Base-by-base conservation (phyloP, 1,140 invertebrate species). In the Drosophila azteca region DNA sequence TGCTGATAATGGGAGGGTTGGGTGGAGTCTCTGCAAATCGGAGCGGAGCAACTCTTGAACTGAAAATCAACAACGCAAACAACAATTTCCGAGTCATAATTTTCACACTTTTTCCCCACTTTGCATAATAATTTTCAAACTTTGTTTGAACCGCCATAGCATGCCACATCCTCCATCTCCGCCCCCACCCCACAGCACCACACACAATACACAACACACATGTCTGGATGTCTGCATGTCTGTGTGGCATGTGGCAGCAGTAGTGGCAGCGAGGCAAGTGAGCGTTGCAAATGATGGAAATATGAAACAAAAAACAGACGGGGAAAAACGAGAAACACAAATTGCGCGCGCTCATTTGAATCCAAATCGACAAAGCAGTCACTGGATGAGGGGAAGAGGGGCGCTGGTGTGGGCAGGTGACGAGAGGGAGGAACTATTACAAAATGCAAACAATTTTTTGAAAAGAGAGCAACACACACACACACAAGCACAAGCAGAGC, bases 111-210 rank as follows among this genome's bases (percentile, higher is more conserved):
- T 35, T 72, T 72, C 64, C 59, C 72, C 60, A 65, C 53, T 74
- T 75, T 75, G 71, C 71, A 59, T 75, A 75, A 75, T 74, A 66
- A 59, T 66, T 74, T 74, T 17, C 44, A 51, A 22, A 51, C 60
- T 64, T 63, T 71, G 69, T 72, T 70, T 68, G 52, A 31, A 22
- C 46, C 35, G 50, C 24, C 35, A 24, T 44, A 24, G 20, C 13
- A 20, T 49, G 45, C 52, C 53, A 70, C 64, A 68, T 62, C 17
- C 31, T 29, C n/a, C n/a, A n/a, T n/a, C n/a, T n/a, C 22, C n/a
- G 15, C 31, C 35, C 35, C 11, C 11, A 13, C 3, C 35, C 11
- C 35, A 5, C 35, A 11, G 1, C n/a, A n/a, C 3, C 46, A 22
- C 20, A 48, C 46, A 22, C 46, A 49, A 20, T n/a, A n/a, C 45